phyloP scores from a whole-genome alignment of 1,140 invertebrate species.

The Zophobas atratus region DNA sequence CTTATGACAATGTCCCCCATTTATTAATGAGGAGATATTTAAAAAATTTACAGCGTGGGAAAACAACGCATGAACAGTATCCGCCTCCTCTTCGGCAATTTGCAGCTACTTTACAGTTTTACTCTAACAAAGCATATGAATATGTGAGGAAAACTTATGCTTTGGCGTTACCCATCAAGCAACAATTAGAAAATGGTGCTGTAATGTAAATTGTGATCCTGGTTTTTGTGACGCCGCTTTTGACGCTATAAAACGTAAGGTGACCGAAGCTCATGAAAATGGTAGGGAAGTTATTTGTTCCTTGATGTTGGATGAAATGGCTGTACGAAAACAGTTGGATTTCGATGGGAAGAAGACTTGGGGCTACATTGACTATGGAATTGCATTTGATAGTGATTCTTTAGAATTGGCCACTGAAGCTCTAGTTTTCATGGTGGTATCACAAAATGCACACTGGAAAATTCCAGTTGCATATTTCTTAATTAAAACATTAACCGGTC shows the following conservation, averaged over 20 bases:
- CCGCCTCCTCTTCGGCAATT: no score
- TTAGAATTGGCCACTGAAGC: not conserved
- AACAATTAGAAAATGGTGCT: not conserved
- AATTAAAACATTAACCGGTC: not conserved
- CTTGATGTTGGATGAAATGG: not conserved
- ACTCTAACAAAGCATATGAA: slow-evolving; percentile 3
- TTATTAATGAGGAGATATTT: no score
- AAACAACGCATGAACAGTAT: no score
- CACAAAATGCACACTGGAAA: not conserved
- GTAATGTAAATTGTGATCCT: slow-evolving; percentile 9
- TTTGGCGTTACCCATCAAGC: not conserved
- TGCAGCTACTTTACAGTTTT: slow-evolving; percentile 5
- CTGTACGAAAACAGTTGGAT: not conserved
- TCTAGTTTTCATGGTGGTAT: not conserved
- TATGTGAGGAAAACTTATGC: slow-evolving; percentile 2
- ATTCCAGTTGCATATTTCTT: not conserved
- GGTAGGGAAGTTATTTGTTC: not conserved
- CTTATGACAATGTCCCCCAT: no score
- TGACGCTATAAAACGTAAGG: not conserved
- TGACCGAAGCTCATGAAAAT: not conserved
- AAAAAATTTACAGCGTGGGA: no score
- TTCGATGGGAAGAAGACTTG: not conserved
- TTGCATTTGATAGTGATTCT: not conserved
- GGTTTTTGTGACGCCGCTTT: not conserved
- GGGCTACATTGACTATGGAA: not conserved